Evolutionary conservation across 2,797 vertebrate species (phyloP).

Genomic region (Parambassis ranga): DNA sequence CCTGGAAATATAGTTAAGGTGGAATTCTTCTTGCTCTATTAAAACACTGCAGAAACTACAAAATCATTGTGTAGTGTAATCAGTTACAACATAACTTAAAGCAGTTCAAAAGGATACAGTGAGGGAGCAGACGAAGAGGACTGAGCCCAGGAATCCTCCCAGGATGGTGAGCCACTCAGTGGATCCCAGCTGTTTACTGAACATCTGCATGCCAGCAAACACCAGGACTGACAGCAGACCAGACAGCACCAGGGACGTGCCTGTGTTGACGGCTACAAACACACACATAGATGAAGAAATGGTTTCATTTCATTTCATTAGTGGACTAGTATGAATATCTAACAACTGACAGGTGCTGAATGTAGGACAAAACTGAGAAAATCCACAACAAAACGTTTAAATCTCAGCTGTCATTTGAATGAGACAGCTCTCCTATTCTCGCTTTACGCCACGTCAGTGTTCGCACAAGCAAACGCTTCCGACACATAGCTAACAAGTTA

Average conservation of each 20-base stretch:
- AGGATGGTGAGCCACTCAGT: slow-evolving; percentile 96
- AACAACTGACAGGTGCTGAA: too few relatives aligned
- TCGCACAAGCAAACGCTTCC: slow-evolving; percentile 35
- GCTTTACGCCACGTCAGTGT: slow-evolving; percentile 76
- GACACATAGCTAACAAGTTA: slow-evolving; percentile 20
- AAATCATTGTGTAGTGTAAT: background rate
- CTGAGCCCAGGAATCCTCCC: slow-evolving; percentile 91
- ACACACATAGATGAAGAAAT: background rate
- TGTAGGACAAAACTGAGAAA: too few relatives aligned
- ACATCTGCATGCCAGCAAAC: slow-evolving; percentile 99
- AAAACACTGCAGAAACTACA: too few relatives aligned
- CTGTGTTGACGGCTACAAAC: slow-evolving; percentile 87
- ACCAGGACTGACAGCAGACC: slow-evolving; percentile 92
- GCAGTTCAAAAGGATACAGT: slow-evolving; percentile 86
- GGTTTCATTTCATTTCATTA: background rate
- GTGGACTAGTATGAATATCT: background rate
- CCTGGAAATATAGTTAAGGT: slow-evolving; percentile 84
- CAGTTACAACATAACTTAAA: background rate
- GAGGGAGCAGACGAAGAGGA: slow-evolving; percentile 93
- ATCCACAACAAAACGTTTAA: too few relatives aligned
- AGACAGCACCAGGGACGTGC: slow-evolving; percentile 91
- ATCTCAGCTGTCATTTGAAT: background rate
- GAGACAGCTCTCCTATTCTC: background rate
- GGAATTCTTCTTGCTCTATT: background rate
- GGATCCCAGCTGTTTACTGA: slow-evolving; percentile 92